Evolutionary conservation across 2,797 vertebrate species (phyloP).

Genomic region (Fratercula arctica): DNA sequence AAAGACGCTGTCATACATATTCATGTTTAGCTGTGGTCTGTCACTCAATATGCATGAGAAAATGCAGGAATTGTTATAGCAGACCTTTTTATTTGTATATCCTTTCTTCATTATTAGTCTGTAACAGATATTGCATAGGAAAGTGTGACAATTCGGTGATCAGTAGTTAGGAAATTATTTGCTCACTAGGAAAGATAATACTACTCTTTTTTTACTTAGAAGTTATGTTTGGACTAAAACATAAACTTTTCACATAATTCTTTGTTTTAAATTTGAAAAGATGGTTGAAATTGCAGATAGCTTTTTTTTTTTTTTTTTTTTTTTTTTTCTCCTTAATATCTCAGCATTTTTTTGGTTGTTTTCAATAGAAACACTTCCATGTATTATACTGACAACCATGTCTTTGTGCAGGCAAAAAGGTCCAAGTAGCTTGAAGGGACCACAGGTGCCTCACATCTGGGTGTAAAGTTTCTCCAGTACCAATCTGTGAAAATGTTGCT

Average conservation of each 20-base stretch:
- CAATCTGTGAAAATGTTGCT: neutral
- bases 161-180: neutral
- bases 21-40: neutral
- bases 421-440: neutral
- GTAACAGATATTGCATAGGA: neutral
- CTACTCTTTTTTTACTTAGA: neutral
- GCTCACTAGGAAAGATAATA: neutral
- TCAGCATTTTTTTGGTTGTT: rapidly evolving
- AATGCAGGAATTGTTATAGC: neutral
- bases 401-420: neutral
- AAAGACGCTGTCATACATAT: neutral
- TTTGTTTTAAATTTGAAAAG: neutral
- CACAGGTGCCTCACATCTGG: neutral
- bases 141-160: neutral
- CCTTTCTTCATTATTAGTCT: neutral
- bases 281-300: neutral
- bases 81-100: neutral
- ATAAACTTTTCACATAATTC: rapidly evolving
- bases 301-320: neutral
- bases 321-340: neutral
- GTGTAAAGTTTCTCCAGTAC: neutral
- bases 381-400: neutral
- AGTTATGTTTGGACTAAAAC: neutral
- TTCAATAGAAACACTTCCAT: neutral
- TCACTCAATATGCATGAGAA: neutral